Conservation (phyloP, 2,797 vertebrate species). For the Rhinichthys osculus region DNA sequence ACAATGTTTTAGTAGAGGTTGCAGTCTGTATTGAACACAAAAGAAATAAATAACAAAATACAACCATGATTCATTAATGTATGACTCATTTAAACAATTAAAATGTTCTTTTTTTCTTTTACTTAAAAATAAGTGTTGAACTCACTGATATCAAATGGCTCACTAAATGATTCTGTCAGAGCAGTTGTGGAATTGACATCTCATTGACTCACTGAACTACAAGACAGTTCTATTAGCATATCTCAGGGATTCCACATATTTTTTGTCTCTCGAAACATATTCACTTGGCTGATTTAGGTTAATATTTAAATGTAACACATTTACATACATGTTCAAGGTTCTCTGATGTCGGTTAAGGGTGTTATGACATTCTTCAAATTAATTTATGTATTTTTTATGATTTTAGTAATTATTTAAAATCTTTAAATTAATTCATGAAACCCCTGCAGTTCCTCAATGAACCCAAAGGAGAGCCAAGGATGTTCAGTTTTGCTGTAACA, state of each 20-base stretch:
- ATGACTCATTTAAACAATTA: neutral
- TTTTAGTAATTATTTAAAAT: neutral
- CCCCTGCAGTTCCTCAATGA: neutral
- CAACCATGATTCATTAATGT: neutral
- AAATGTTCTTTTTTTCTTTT: neutral
- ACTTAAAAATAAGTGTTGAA: neutral
- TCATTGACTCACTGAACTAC: neutral
- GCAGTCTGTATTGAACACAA: neutral
- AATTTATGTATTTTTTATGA: neutral
- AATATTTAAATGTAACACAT: neutral
- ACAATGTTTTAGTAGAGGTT: neutral
- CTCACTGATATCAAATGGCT: neutral
- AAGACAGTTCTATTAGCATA: neutral
- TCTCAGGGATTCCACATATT: neutral
- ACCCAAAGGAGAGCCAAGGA: neutral
- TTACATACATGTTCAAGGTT: neutral
- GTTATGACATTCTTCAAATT: neutral
- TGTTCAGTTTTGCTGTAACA: neutral
- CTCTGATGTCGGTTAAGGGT: neutral
- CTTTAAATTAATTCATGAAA: neutral
- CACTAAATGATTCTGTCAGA: neutral
- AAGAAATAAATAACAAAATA: neutral
- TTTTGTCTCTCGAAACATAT: neutral
- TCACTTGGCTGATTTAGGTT: neutral
- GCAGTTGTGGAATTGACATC: neutral